Percentiles rank a stretch among this genome's conserved stretches.
Conservation (phyloP, 2,113 vertebrate species). For the Heterochromis multidens region DNA sequence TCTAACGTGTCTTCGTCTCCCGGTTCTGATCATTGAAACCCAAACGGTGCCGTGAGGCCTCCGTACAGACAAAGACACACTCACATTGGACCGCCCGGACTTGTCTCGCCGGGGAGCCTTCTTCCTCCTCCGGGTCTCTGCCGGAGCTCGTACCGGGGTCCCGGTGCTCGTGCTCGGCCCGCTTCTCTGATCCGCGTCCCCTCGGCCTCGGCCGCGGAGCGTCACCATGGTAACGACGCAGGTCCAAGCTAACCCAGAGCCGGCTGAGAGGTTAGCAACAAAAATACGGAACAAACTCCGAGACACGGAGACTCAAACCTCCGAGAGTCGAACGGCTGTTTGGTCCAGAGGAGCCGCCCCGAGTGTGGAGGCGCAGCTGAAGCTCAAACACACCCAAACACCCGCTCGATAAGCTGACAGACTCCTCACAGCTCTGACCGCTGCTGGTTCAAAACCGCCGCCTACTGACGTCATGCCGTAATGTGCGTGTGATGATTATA, state of each 20-base stretch:
- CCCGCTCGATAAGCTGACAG: not conserved
- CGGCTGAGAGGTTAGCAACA: not conserved
- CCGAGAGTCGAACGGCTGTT: not conserved
- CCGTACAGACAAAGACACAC: too few species aligned
- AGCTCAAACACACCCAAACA: not conserved
- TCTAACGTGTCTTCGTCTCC: too few species aligned
- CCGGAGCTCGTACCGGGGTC: not conserved
- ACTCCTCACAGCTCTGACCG: fast-evolving
- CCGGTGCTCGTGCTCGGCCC: not conserved
- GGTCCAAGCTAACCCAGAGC: not conserved
- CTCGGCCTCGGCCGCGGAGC: not conserved
- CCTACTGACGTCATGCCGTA: conserved; percentile 32
- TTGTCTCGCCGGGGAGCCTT: fast-evolving
- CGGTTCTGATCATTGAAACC: too few species aligned
- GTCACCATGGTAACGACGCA: conserved; percentile 36
- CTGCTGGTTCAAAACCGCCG: not conserved
- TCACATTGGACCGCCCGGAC: not conserved
- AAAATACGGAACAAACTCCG: not conserved
- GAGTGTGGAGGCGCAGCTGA: not conserved
- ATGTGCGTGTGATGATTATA: not conserved
- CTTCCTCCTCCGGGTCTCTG: not conserved
- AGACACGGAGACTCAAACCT: fast-evolving
- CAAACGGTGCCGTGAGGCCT: too few species aligned
- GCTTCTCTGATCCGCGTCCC: not conserved
- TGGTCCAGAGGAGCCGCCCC: not conserved